Evolutionary conservation across 2,797 vertebrate genomes (phyloP), one percentile per base, ranked within the genome.

Genomic region (Manis javanica): DNA sequence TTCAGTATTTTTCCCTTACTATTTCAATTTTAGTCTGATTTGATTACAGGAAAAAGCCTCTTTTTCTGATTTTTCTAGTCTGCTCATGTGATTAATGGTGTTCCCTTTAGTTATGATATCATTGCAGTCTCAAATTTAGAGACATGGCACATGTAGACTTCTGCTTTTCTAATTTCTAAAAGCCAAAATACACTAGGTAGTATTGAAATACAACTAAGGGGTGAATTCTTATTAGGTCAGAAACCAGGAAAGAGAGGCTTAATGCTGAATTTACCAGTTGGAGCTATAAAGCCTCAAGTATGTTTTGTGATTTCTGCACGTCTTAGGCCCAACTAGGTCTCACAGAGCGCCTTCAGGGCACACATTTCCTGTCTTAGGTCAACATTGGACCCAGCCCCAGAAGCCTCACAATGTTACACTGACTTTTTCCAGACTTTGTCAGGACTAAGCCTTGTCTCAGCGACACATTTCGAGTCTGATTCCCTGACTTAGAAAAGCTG

Each of bases 351-450:
- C 95, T 89, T 85, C 12, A 3, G 51, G 87, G 94, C 51, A 81
- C 88, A 95, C 91, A 84, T 95, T 97, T 97, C 96, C 97, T 97
- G 97, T 92, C 95, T 90, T 95, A 87, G 96, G 97, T 92, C 94
- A 93, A 23, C 0, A 1, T n/a, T 95, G 93, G 96, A 81, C 64
- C 74, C 4, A n/a, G 59, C 82, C 96, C 95, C 91, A 96, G 78
- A 83, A 83, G 31, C 87, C 87, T 90, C 83, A 51, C 93, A 94
- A 46, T 71, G 55, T 72, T 91, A 91, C 37, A 55, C 49, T 69
- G 82, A 91, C 93, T 96, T 31, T 93, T 97, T 95, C 96, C 97
- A 97, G 92, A 96, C 94, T 66, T 75, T 77, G 90, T 85, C 75
- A 86, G 78, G 16, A 55, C 59, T n/a, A 79, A 95, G 71, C 51